Conservation (phyloP, 1,140 invertebrate genomes). For the Apolygus lucorum region DNA sequence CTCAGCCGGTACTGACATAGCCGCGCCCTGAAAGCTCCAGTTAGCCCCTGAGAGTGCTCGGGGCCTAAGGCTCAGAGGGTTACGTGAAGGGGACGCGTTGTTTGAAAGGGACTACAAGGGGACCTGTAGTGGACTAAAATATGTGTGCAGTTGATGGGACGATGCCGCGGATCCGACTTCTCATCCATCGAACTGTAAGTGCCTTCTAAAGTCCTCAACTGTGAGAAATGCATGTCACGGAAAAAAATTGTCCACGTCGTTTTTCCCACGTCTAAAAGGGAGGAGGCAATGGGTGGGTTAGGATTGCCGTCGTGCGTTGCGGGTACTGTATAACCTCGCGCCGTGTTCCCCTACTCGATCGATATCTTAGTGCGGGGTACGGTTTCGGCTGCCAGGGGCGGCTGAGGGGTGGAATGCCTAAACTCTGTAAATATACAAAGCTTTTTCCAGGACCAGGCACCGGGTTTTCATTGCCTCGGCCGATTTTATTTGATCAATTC, state of each 20-base stretch:
- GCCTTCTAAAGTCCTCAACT: background rate
- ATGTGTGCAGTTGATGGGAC: background rate
- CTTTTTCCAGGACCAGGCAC: no score
- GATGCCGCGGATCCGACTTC: background rate
- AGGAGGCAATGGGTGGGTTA: background rate
- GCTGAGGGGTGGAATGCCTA: background rate
- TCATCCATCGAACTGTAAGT: conserved; percentile 6
- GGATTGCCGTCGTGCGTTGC: conserved; percentile 3
- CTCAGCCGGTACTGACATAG: background rate
- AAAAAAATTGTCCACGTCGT: no score
- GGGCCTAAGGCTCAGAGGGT: conserved; percentile 15
- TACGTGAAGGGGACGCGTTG: conserved; percentile 10
- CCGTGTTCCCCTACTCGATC: conserved; percentile 11
- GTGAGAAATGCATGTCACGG: no score
- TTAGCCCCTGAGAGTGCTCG: conserved; percentile 14
- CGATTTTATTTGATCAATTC: no score
- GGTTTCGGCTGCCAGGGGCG: background rate
- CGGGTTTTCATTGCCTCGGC: no score
- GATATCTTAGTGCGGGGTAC: conserved; percentile 13
- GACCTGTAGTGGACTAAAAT: background rate
- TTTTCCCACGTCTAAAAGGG: background rate
- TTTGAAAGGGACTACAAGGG: conserved; percentile 5
- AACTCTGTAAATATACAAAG: background rate
- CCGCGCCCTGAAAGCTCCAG: conserved; percentile 15
- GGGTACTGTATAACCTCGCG: conserved; percentile 1